Evolutionary conservation across 2,797 vertebrate genomes (phyloP), one percentile per base, ranked within the genome.

Genomic region (Ciconia nigra): DNA sequence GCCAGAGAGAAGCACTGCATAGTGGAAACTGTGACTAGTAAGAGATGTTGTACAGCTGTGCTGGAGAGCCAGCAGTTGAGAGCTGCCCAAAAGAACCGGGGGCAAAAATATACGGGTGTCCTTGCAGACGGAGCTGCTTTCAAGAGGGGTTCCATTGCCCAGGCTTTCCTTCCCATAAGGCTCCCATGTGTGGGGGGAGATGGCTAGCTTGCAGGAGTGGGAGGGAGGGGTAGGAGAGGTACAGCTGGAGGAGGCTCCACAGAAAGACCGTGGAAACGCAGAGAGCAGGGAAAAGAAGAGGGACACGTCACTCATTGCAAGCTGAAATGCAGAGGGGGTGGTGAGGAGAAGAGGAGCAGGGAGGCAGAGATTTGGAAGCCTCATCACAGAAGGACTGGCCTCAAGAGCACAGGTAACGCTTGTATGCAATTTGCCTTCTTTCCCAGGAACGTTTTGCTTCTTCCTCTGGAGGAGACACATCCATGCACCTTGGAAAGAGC

Each of bases 381-480:
- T 94, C 49, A 1, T 77, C 87, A 90, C 81, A 78, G 95, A 83
- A 96, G 90, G 62, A 94, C 90, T 91, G 76, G 37, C 85, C 83
- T 96, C 94, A 90, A 93, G 67, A 97, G 35, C 80, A 86, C 96
- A 98, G 97, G 97, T 98, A 98, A 97, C 5, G 9, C 73, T 94
- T 86, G 21, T 85, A 77, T 86, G 52, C 46, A 79, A 37, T 95
- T 91, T 95, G 83, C 54, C 77, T 93, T 95, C 83, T 93, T 95
- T 93, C 37, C 24, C 59, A 72, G 47, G 18, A 78, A 71, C 77
- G 24, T 55, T 92, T 83, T 85, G 37, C 81, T 94, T 84, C 77
- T 94, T 92, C 69, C 21, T 83, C 54, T 51, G 55, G 26, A 79
- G n/a, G 41, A 90, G 49, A 54, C 9, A 78, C 13, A 72, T 83